Base-by-base conservation (phyloP, 2,113 vertebrate species). In the Tetrax tetrax region DNA sequence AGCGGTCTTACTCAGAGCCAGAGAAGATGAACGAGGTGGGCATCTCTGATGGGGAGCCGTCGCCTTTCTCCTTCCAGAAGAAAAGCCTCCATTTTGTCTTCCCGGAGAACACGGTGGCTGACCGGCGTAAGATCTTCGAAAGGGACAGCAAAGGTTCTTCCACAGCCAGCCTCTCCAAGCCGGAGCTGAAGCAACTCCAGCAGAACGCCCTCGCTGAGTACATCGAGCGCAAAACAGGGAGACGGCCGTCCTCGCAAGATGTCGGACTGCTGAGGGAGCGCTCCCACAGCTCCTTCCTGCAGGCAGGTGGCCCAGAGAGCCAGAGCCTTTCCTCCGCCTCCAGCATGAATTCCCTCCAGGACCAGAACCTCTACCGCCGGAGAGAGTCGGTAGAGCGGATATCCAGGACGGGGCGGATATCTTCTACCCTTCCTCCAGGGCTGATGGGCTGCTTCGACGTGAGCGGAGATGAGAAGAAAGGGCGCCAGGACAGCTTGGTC, bases 1-100 rank as follows among this genome's bases (percentile, higher is more conserved):
- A 99, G 85, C 97, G 98, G 7, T 99, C 99, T 1, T 99, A 99
- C 96, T 99, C 99, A 0, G 99, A 99, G 97, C 99, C 99, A 0
- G 99, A 99, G 95, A 99, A 98, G 93, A 98, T 99, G 97, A 99
- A 99, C 0, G 98, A 99, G 94, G 98, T 99, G 21, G 99, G 99
- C 12, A 71, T 99, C 56, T 98, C 96, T 0, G 98, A 99, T 7
- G 69, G 87, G 1, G 98, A 99, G 76, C 97, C 96, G 0, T 92
- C 90, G 0, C 83, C 96, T 4, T 79, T 93, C 63, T 96, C 98
- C 41, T 95, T 90, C 70, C 98, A 95, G 91, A 95, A 98, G 93
- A 86, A 96, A 81, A 97, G 96, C 48, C 93, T 38, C 64, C 93
- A 95, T 9, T 97, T 98, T 17, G 60, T 93, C 66, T 93, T 98